phyloP scores from a whole-genome alignment of 37 sponge, comb jelly and placozoan species.

The Theonella swinhoei region DNA sequence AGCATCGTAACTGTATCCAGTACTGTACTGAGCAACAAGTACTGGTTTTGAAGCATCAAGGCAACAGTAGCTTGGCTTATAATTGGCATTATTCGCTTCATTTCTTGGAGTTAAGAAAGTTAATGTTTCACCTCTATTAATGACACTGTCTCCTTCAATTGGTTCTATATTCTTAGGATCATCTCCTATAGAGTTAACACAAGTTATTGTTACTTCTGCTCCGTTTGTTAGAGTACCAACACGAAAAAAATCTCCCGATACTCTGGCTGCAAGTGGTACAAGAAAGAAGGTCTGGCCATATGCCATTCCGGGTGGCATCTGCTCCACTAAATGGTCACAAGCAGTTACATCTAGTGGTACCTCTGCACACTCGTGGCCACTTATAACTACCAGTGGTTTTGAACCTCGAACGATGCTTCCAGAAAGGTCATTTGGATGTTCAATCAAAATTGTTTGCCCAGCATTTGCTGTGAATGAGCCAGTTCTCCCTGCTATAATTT shows the following conservation, averaged over 20 bases:
- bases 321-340: background rate
- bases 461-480: background rate
- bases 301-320: background rate
- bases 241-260: background rate
- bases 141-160: background rate
- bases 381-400: background rate
- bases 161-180: background rate
- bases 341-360: background rate
- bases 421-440: background rate
- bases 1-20: background rate
- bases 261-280: background rate
- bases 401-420: background rate
- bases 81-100: background rate
- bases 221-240: background rate
- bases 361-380: background rate
- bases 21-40: background rate
- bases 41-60: background rate
- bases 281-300: background rate
- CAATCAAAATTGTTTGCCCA: background rate
- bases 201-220: background rate
- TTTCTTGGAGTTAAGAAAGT: background rate
- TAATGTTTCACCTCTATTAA: background rate
- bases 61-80: background rate
- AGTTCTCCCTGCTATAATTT: too few species aligned
- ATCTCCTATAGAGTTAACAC: background rate